These are phyloP conservation scores for Nycticebus coucang DNA, from an alignment of 2,113 vertebrate genomes.

Conservation along the genomic window DNA sequence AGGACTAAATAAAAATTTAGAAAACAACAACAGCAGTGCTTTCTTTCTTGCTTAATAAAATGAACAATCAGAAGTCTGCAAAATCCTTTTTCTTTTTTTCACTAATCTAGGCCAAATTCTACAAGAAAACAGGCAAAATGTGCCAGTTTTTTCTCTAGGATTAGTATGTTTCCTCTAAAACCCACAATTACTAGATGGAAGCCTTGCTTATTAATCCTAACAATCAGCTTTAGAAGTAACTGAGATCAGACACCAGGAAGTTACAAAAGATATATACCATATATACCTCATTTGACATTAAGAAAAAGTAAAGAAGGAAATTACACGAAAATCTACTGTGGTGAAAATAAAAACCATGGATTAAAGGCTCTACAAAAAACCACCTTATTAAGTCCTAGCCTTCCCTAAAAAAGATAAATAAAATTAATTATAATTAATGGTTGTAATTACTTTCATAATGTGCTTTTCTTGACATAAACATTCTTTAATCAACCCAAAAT, in stretches of 20 bases:
- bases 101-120: slow-evolving; percentile 33
- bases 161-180: slow-evolving; percentile 53
- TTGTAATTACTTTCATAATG: slow-evolving; percentile 67
- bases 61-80: background rate
- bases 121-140: slow-evolving; percentile 32
- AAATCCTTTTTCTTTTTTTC: background rate
- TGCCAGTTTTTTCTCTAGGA: slow-evolving; percentile 42
- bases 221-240: slow-evolving; percentile 59
- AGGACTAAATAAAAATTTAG: slow-evolving; percentile 40
- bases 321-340: slow-evolving; percentile 64
- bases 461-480: slow-evolving; percentile 67
- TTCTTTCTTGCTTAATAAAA: background rate
- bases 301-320: slow-evolving; percentile 69
- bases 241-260: slow-evolving; percentile 71
- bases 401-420: slow-evolving; percentile 71
- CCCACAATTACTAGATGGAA: slow-evolving; percentile 58
- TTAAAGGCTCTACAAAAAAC: slow-evolving; percentile 72
- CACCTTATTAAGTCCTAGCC: slow-evolving; percentile 69
- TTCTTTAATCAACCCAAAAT: slow-evolving; percentile 77
- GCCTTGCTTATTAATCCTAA: slow-evolving; percentile 61
- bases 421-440: slow-evolving; percentile 75
- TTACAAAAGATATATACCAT: slow-evolving; percentile 50
- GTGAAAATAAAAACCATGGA: slow-evolving; percentile 70
- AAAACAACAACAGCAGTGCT: background rate
- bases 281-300: slow-evolving; percentile 59